phyloP scores from a whole-genome alignment of 2,113 vertebrate species.

The Melanostigma gelatinosum region DNA sequence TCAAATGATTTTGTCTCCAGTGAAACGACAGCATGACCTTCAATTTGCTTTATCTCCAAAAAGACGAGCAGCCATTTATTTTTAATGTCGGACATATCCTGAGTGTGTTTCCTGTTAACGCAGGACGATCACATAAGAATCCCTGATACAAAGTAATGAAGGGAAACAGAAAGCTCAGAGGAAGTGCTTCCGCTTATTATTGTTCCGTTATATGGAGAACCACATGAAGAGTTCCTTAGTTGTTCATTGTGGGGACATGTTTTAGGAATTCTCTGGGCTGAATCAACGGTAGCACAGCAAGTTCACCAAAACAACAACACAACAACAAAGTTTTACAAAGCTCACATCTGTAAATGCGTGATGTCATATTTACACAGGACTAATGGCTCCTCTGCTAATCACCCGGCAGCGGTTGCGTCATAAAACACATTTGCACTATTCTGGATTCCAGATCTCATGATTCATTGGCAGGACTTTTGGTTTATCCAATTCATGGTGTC shows the following conservation, averaged over 20 bases:
- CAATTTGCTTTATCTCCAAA: not conserved
- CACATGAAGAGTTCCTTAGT: no score
- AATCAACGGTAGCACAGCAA: not conserved
- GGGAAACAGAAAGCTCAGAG: not conserved
- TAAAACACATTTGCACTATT: not conserved
- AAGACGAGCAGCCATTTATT: not conserved
- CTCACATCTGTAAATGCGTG: constrained; percentile 21
- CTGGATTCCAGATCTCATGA: constrained; percentile 17
- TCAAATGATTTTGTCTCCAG: not conserved
- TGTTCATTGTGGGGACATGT: no score
- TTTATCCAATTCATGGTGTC: not conserved
- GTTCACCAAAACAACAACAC: not conserved
- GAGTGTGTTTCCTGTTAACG: constrained; percentile 1
- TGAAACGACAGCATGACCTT: not conserved
- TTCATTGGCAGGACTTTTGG: not conserved
- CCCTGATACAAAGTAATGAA: not conserved
- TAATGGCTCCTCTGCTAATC: constrained; percentile 19
- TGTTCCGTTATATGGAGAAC: not conserved
- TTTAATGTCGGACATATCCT: not conserved
- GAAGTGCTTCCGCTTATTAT: not conserved
- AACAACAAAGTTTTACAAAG: not conserved
- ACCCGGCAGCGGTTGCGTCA: constrained; percentile 19
- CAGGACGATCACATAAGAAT: not conserved
- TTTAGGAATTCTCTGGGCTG: not conserved
- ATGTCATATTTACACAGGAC: constrained; percentile 2